These are phyloP conservation scores for Callimorpha dominula DNA, from an alignment of 2,888 invertebrate species.

Conservation along the genomic window DNA sequence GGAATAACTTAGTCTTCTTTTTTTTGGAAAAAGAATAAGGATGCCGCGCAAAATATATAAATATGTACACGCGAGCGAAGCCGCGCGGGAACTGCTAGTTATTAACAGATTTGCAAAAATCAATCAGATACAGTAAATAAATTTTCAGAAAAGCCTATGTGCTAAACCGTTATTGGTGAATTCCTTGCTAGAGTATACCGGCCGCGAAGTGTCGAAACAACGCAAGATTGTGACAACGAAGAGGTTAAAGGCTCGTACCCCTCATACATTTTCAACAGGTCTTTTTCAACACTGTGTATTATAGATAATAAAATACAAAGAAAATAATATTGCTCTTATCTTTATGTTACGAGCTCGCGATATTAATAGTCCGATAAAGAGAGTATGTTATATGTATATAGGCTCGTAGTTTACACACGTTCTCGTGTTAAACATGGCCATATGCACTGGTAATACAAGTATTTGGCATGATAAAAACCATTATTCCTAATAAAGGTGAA, in stretches of 20 bases:
- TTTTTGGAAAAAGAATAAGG: no score
- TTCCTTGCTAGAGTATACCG: neutral
- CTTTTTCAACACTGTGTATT: neutral
- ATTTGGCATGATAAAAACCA: neutral
- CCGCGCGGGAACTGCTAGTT: no score
- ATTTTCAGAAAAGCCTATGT: neutral
- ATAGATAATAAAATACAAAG: neutral
- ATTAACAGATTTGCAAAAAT: neutral
- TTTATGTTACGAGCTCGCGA: neutral
- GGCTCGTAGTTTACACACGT: neutral
- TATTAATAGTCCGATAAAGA: conserved; percentile 1
- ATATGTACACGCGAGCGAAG: no score
- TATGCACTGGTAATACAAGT: no score
- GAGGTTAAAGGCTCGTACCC: neutral
- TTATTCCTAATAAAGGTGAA: neutral
- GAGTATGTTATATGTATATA: neutral
- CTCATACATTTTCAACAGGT: neutral
- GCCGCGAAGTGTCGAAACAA: neutral
- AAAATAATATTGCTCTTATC: conserved; percentile 3
- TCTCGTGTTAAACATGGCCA: neutral
- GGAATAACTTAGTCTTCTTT: no score
- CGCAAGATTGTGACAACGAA: neutral
- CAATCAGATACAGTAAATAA: neutral
- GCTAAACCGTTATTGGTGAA: neutral
- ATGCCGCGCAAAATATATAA: no score